Base-by-base conservation (phyloP, 2,888 invertebrate genomes). In the Drosophila prolongata region DNA sequence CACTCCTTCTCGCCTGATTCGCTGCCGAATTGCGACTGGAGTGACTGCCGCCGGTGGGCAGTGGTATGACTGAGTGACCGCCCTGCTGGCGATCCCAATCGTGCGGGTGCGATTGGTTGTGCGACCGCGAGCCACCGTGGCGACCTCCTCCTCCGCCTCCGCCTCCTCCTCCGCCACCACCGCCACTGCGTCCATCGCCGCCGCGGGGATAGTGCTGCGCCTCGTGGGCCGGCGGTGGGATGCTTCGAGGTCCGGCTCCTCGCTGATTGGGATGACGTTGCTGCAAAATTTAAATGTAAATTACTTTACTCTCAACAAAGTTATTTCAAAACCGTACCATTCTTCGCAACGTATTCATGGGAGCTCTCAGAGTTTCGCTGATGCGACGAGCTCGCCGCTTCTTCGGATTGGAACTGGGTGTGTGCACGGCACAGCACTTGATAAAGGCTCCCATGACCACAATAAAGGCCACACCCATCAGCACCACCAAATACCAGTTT, bases 351-450 rank as follows among this genome's bases (percentile, higher is more conserved):
- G 98, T 98, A 92, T 97, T 97, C 95, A 98, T 98, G 35, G 98
- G 98, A 78, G 97, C 95, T 43, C 98, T 94, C 30, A 98, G 93
- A 6, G 98, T 98, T 91, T 99, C 98, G 75, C 97, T 97, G 80
- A 99, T 94, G 78, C 98, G 95, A 79, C 98, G 95, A 10, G 99
- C 98, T 0, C 99, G 98, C 60, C 98, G 96, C 88, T 98, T 97
- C 92, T 98, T 98, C 6, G 99, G 99, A 94, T 99, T 99, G 75
- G 98, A 98, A 65, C 98, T 98, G 30, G 99, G 99, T 59, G 99
- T 99, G 93, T 99, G 99, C 57, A 99, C 99, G 35, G 99, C 99
- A 93, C 99, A 99, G 92, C 99, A 98, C 92, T 99, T 99, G 90
- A 99, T 99, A 92, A 99, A 99, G 65, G 98, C 94, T 59, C 98